Evolutionary conservation across 2,797 vertebrate species (phyloP).

Genomic region (Gymnoscopelus braueri): DNA sequence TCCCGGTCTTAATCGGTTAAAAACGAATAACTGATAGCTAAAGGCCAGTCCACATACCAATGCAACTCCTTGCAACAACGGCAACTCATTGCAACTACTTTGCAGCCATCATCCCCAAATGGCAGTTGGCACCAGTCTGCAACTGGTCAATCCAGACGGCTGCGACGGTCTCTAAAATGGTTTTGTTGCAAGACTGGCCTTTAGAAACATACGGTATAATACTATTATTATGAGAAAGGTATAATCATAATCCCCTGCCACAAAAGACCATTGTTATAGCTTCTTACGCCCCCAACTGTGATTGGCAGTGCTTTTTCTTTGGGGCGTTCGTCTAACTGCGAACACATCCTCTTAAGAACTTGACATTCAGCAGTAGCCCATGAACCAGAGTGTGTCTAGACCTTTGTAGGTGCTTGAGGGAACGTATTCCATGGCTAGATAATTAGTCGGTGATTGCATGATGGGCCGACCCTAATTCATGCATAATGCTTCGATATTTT

Average conservation of each 20-base stretch:
- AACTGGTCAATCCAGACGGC: no score
- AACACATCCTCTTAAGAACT: slow-evolving; percentile 33
- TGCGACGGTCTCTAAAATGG: no score
- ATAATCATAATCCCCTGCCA: background rate
- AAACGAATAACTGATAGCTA: no score
- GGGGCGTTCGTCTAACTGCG: slow-evolving; percentile 26
- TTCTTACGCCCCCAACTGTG: background rate
- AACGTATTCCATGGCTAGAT: slow-evolving; percentile 64
- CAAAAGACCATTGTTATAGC: no score
- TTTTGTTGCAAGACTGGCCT: background rate
- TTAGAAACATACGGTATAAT: background rate
- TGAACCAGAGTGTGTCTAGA: slow-evolving; percentile 53
- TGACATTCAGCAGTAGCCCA: slow-evolving; percentile 61
- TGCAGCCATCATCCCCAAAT: no score
- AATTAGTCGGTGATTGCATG: slow-evolving; percentile 69
- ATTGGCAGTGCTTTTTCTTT: background rate
- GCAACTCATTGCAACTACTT: no score
- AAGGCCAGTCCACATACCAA: no score
- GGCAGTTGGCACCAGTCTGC: no score
- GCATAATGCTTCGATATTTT: slow-evolving; percentile 71
- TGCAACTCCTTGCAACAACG: no score
- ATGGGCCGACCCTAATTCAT: slow-evolving; percentile 58
- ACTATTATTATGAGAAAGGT: background rate
- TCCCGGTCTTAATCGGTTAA: no score
- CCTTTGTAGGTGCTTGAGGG: slow-evolving; percentile 56